Percentiles rank a stretch among this genome's conserved stretches.
Evolutionary conservation across 1,140 invertebrate genomes (phyloP).

Genomic region (Drosophila guanche): DNA sequence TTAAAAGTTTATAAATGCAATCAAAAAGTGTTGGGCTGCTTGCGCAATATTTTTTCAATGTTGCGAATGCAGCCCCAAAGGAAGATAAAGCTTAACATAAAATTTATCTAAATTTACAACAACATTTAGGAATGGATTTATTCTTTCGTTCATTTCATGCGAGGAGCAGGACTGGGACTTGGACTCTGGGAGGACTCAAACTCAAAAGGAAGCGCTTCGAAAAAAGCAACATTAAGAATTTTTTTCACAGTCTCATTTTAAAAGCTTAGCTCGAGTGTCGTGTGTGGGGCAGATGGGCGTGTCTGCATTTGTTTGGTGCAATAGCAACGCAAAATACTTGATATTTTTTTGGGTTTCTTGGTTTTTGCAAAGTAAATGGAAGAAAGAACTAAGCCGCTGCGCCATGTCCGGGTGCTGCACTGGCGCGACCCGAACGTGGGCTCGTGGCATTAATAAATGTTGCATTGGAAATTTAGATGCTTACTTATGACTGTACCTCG

Average conservation of each 20-base stretch:
- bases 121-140: slow-evolving; percentile 66
- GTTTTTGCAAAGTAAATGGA: slow-evolving; percentile 74
- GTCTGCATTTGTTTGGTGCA: slow-evolving; percentile 40
- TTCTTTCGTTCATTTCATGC: slow-evolving; percentile 20
- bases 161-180: neutral
- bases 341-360: slow-evolving; percentile 36
- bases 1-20: slow-evolving; percentile 33
- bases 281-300: slow-evolving; percentile 26
- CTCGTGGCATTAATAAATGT: slow-evolving; percentile 77
- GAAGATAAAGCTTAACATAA: slow-evolving; percentile 13
- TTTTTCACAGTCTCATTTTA: slow-evolving; percentile 46
- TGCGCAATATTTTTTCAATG: neutral
- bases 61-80: slow-evolving; percentile 9
- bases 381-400: slow-evolving; percentile 67
- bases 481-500: slow-evolving; percentile 95
- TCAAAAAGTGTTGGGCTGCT: slow-evolving; percentile 1
- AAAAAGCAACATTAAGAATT: slow-evolving; percentile 73
- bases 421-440: neutral
- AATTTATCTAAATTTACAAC: slow-evolving; percentile 65
- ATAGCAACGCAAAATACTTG: slow-evolving; percentile 70
- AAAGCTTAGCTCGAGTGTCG: slow-evolving; percentile 61
- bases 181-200: slow-evolving; percentile 13
- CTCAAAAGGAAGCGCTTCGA: slow-evolving; percentile 51
- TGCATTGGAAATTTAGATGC: slow-evolving; percentile 85
- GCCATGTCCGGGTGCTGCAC: slow-evolving; percentile 28